A percentile compares a stretch with the other conserved stretches of the same genome.
Conservation (phyloP, 2,888 invertebrate species). For the Cheilosia variabilis region DNA sequence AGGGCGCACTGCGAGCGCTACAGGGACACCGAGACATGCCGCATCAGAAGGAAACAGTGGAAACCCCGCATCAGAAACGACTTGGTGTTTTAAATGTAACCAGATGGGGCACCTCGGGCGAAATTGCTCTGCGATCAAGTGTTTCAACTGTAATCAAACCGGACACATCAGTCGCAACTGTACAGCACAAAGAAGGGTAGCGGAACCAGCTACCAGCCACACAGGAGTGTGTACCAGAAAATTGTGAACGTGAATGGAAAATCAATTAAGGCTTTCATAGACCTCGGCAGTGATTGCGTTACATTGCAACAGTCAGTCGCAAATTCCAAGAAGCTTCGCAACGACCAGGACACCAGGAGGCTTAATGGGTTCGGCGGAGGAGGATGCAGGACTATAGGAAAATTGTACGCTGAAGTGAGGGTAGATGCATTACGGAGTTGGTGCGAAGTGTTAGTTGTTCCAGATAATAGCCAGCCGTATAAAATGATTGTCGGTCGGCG, state of each 20-base stretch:
- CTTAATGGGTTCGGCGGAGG: conserved; percentile 15
- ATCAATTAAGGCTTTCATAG: conserved; percentile 9
- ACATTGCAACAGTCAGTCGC: conserved; percentile 33
- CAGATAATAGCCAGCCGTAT: conserved; percentile 22
- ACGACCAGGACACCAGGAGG: conserved; percentile 1
- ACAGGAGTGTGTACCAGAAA: conserved; percentile 18
- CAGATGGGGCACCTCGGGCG: conserved; percentile 11
- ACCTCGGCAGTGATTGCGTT: conserved; percentile 29
- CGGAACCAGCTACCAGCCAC: background rate
- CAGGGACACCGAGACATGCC: no score
- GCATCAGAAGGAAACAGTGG: no score
- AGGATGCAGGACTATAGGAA: conserved; percentile 4
- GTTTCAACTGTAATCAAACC: conserved; percentile 16
- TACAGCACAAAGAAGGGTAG: background rate
- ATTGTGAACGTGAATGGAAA: conserved; percentile 19
- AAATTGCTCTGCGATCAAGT: conserved; percentile 6
- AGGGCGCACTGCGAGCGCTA: no score
- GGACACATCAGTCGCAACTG: conserved; percentile 36
- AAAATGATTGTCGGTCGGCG: conserved; percentile 26
- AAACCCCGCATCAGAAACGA: background rate
- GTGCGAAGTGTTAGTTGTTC: conserved; percentile 37
- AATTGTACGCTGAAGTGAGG: conserved; percentile 3
- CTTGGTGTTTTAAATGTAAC: conserved; percentile 8
- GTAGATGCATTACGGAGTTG: conserved; percentile 8
- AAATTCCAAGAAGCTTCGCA: conserved; percentile 1